phyloP scores from a whole-genome alignment of 2,797 vertebrate species.

The Artibeus lituratus region DNA sequence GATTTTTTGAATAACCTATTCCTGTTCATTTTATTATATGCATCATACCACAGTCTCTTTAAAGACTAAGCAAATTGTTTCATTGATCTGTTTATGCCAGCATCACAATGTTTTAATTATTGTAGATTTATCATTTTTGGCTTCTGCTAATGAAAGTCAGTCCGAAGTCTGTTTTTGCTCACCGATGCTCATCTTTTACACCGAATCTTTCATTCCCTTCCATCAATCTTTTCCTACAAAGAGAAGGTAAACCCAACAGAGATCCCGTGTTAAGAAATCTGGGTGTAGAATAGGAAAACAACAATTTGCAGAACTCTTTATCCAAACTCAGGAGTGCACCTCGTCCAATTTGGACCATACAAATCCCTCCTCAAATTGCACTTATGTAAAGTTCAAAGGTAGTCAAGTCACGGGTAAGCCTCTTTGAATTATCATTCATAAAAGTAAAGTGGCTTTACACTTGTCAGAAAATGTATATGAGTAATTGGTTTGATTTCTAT shows the following conservation, averaged over 20 bases:
- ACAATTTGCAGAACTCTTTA: background rate
- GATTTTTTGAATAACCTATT: slow-evolving; percentile 13
- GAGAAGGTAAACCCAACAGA: background rate
- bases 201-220: background rate
- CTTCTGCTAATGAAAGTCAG: slow-evolving; percentile 13
- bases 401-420: background rate
- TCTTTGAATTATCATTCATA: slow-evolving; percentile 6
- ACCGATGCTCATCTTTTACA: background rate
- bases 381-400: background rate
- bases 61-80: slow-evolving; percentile 20
- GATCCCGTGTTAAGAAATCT: background rate
- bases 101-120: slow-evolving; percentile 43
- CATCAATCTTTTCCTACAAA: slow-evolving; percentile 9
- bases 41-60: slow-evolving; percentile 27
- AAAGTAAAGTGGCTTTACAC: background rate
- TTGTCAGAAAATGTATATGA: background rate
- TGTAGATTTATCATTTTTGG: slow-evolving; percentile 18
- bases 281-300: background rate
- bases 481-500: background rate
- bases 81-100: slow-evolving; percentile 37
- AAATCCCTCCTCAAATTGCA: background rate
- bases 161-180: slow-evolving; percentile 25
- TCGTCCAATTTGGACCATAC: background rate
- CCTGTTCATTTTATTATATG: slow-evolving; percentile 49
- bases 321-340: background rate